These are phyloP conservation scores for Dendrocincla fuliginosa DNA, from an alignment of 2,797 vertebrate species.

Conservation along the genomic window DNA sequence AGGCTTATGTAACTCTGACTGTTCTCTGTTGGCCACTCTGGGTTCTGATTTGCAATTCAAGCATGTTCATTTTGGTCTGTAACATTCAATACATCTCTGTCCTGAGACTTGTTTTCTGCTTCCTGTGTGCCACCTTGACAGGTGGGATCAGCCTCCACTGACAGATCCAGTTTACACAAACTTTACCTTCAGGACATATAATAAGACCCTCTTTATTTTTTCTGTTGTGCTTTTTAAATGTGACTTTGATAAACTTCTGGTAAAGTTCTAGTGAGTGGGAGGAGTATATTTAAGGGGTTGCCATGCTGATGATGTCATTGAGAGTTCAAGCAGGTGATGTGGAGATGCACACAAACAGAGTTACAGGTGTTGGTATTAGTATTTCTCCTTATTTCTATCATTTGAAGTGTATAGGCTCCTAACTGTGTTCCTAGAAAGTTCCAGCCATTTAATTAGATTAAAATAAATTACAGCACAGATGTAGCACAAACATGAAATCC, in stretches of 20 bases:
- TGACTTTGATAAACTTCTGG: neutral
- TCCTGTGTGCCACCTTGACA: neutral
- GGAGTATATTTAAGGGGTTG: neutral
- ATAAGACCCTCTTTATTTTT: neutral
- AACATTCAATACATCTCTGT: neutral
- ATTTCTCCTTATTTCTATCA: neutral
- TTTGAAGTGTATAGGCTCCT: neutral
- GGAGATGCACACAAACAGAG: neutral
- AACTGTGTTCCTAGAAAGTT: neutral
- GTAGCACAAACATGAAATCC: neutral
- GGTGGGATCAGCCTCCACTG: neutral
- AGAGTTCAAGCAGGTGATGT: neutral
- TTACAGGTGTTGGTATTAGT: neutral
- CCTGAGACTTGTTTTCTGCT: neutral
- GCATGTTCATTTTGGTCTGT: neutral
- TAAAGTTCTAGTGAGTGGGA: neutral
- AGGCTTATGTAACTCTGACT: neutral
- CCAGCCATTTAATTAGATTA: neutral
- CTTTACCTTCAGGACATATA: neutral
- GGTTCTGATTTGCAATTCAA: constrained; percentile 24
- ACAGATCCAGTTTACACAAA: neutral
- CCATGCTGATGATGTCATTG: neutral
- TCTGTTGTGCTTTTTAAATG: neutral
- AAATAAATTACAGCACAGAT: neutral
- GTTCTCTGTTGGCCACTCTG: neutral